A percentile compares a stretch with the other conserved stretches of the same genome.
phyloP scores from a whole-genome alignment of 2,888 invertebrate genomes.

The Girardia tigrina region DNA sequence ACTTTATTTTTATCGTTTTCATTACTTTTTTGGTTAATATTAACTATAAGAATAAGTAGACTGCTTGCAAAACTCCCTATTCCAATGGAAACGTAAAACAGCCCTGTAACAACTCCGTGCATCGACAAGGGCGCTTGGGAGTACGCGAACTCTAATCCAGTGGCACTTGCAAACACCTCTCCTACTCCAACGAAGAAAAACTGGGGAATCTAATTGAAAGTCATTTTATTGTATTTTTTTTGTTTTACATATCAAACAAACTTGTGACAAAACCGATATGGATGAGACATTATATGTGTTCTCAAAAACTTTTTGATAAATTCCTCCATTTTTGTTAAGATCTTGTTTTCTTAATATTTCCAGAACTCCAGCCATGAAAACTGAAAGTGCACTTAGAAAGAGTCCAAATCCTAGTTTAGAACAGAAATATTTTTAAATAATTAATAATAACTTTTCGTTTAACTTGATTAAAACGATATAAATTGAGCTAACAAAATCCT shows the following conservation, averaged over 20 bases:
- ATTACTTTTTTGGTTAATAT: neutral
- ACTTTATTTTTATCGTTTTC: too few species aligned
- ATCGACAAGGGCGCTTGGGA: slow-evolving; percentile 43
- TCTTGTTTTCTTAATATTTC: slow-evolving; percentile 43
- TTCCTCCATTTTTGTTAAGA: slow-evolving; percentile 39
- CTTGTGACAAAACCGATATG: slow-evolving; percentile 42
- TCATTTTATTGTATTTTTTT: neutral
- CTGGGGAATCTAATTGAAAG: slow-evolving; percentile 39
- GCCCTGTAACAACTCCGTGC: slow-evolving; percentile 44
- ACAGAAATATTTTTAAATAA: too few species aligned
- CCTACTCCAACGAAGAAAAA: slow-evolving; percentile 44
- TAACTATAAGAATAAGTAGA: neutral
- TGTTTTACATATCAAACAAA: neutral
- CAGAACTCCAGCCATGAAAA: slow-evolving; percentile 42
- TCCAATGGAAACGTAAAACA: slow-evolving; percentile 43
- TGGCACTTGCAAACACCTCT: slow-evolving; percentile 40
- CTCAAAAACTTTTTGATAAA: slow-evolving; percentile 40
- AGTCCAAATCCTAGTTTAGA: slow-evolving; percentile 41
- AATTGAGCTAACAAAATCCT: too few species aligned
- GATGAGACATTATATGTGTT: slow-evolving; percentile 42
- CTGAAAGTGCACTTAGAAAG: slow-evolving; percentile 40
- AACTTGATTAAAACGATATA: too few species aligned
- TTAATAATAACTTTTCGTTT: too few species aligned
- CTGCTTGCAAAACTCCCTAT: slow-evolving; percentile 40
- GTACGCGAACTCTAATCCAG: slow-evolving; percentile 43